Evolutionary conservation across 2,113 vertebrate species (phyloP), one percentile per base, ranked within the genome.

Genomic region (Tenebrosternarchus preto): DNA sequence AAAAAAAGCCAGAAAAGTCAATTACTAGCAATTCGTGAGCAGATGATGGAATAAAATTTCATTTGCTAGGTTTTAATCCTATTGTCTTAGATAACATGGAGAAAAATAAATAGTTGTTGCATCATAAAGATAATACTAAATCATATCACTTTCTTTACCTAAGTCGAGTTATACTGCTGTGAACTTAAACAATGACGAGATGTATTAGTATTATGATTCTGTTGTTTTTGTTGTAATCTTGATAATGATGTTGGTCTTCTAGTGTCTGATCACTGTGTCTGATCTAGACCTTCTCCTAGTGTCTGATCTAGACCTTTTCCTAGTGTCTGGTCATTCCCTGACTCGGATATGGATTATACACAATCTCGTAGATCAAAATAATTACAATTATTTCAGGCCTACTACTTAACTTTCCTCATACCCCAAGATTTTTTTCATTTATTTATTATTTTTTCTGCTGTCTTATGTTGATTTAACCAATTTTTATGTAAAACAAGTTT

Each of bases 371-470:
- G 2, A 33, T 22, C 22, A 56, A 73, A 31, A 74, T 36, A 16
- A 60, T 39, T 39, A 5, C 22, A 56, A 22, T 73, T 33, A 22
- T 53, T 6, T 43, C 25, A 56, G 16, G n/a, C n/a, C 4, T 59
- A 17, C 17, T 19, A 9, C 6, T 43, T 2, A 75, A n/a, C 57
- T 24, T 33, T 4, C 16, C 33, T 50, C 25, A n/a, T 53, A 22
- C 50, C 33, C 39, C 5, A 59, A 59, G 24, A 8, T 69, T 15
- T 39, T 19, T 59, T 7, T 20, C 15, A 64, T 50, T 29, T 20
- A 55, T 39, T 69, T 70, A 27, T 60, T 78, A 69, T 59, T 43
- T 22, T 29, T 56, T 70, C 33, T 78, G 53, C 36, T 60, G 33
- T 46, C 22, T 68, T 60, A 29, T 64, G 25, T 73, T 76, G 17